Conservation (phyloP, 2,113 vertebrate genomes). For the Asarcornis scutulata region DNA sequence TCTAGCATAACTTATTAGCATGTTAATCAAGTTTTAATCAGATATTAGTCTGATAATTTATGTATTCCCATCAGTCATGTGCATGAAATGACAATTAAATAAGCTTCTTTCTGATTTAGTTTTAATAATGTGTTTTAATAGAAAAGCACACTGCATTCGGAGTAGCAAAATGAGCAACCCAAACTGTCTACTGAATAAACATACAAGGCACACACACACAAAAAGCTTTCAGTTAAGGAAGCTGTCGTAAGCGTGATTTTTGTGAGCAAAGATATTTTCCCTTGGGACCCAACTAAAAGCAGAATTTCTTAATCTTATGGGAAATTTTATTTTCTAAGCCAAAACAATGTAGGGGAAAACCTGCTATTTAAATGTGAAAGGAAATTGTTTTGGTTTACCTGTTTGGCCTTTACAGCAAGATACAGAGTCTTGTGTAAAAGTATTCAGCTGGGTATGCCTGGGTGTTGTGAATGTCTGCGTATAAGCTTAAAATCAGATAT, state of each 20-base stretch:
- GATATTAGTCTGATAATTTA: constrained; percentile 45
- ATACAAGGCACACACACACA: constrained; percentile 4
- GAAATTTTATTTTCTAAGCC: constrained; percentile 59
- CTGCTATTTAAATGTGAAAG: constrained; percentile 41
- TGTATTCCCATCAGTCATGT: constrained; percentile 52
- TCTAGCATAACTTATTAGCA: constrained; percentile 52
- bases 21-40: constrained; percentile 66
- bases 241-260: constrained; percentile 28
- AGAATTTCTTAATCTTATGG: constrained; percentile 56
- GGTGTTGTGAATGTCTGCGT: not conserved
- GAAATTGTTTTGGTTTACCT: constrained; percentile 39
- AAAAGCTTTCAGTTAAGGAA: constrained; percentile 60
- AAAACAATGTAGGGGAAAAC: constrained; percentile 18
- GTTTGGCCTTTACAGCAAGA: constrained; percentile 32
- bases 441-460: not conserved
- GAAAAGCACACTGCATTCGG: constrained; percentile 24
- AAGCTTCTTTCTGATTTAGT: constrained; percentile 42
- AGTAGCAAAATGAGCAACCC: constrained; percentile 52
- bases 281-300: constrained; percentile 51
- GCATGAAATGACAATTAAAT: constrained; percentile 54
- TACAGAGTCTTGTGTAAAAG: not conserved
- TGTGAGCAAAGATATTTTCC: constrained; percentile 46
- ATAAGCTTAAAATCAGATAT: not conserved
- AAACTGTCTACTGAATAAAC: constrained; percentile 58
- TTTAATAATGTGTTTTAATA: constrained; percentile 60